These are phyloP conservation scores for Trichopria drosophilae DNA, from an alignment of 2,888 invertebrate species.

Conservation along the genomic window DNA sequence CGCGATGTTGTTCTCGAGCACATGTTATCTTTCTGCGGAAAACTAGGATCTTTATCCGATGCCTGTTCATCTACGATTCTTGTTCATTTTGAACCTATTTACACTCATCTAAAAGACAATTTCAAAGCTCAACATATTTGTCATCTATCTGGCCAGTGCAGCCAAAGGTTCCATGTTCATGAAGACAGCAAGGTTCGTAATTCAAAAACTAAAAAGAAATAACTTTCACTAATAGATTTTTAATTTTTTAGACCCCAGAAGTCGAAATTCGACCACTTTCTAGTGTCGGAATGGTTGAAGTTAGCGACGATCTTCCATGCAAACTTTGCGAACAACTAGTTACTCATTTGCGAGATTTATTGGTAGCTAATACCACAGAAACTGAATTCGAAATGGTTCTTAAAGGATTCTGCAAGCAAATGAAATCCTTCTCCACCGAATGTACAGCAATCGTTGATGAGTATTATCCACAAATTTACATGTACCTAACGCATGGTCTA, in stretches of 20 bases:
- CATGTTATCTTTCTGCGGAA: conserved; percentile 65
- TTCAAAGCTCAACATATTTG: conserved; percentile 71
- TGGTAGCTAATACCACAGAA: conserved; percentile 84
- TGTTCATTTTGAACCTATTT: conserved; percentile 74
- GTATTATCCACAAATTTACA: conserved; percentile 76
- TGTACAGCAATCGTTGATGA: conserved; percentile 77
- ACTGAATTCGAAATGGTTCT: conserved; percentile 77
- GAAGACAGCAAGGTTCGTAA: conserved; percentile 48
- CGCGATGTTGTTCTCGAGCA: conserved; percentile 43
- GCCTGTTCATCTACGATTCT: conserved; percentile 76
- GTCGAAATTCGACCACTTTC: conserved; percentile 64
- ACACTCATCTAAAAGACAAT: conserved; percentile 65
- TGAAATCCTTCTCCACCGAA: conserved; percentile 68
- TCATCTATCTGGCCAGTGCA: conserved; percentile 77
- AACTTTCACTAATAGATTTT: not conserved
- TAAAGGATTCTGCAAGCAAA: conserved; percentile 79
- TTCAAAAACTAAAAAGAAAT: not conserved
- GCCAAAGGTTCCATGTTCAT: conserved; percentile 68
- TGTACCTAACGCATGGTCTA: conserved; percentile 69
- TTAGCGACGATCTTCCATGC: conserved; percentile 74
- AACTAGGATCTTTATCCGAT: conserved; percentile 74
- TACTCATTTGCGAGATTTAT: conserved; percentile 74
- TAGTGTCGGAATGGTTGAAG: conserved; percentile 63
- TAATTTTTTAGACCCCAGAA: conserved; percentile 46
- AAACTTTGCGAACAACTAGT: conserved; percentile 85